phyloP scores from a whole-genome alignment of 2,113 vertebrate species.

The Toxotes chatareus region DNA sequence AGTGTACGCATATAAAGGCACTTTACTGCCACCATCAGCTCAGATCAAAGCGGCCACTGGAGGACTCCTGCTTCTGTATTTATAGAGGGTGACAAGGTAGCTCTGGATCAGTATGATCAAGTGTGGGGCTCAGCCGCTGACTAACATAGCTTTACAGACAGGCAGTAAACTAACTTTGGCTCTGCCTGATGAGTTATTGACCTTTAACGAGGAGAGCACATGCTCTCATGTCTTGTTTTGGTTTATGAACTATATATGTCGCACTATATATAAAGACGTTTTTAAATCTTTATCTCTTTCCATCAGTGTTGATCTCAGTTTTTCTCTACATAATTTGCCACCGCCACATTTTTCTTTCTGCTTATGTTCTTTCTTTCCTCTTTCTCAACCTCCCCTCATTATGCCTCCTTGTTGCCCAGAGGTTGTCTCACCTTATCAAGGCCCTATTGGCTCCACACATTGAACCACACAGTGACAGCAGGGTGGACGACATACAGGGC shows the following conservation, averaged over 20 bases:
- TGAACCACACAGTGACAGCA: slow-evolving; percentile 38
- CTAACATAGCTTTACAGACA: slow-evolving; percentile 58
- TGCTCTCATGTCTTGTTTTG: slow-evolving; percentile 25
- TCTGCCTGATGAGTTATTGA: slow-evolving; percentile 51
- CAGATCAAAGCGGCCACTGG: slow-evolving; percentile 28
- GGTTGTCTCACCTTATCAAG: slow-evolving; percentile 28
- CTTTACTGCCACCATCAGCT: neutral
- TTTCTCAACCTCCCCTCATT: slow-evolving; percentile 11
- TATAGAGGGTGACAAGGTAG: slow-evolving; percentile 59
- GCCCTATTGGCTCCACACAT: slow-evolving; percentile 22
- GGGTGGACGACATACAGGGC: slow-evolving; percentile 24
- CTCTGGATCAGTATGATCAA: slow-evolving; percentile 51
- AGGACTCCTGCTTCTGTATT: slow-evolving; percentile 48
- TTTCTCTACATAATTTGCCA: neutral
- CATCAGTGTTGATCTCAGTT: neutral
- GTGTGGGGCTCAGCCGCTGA: slow-evolving; percentile 27
- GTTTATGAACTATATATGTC: neutral
- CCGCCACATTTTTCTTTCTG: neutral
- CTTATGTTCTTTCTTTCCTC: slow-evolving; percentile 4
- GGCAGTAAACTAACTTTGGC: slow-evolving; percentile 52
- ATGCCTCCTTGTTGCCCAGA: slow-evolving; percentile 5
- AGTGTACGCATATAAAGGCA: neutral
- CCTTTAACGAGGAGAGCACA: slow-evolving; percentile 42
- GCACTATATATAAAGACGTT: neutral
- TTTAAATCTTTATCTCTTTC: neutral